These are phyloP conservation scores for Pygoscelis antarcticus DNA, from an alignment of 2,113 vertebrate genomes.

Conservation along the genomic window DNA sequence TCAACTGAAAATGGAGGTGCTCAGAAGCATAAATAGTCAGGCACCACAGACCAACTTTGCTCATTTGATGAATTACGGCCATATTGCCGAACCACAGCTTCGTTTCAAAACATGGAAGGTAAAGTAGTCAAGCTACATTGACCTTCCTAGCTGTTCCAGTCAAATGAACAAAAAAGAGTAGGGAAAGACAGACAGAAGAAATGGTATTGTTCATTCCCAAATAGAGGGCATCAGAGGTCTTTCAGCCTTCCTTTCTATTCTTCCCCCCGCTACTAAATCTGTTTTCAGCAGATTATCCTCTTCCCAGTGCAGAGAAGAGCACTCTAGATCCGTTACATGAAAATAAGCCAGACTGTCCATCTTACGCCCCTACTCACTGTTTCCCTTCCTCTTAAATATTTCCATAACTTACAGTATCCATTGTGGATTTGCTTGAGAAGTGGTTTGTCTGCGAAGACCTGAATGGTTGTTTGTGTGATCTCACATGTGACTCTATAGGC, in stretches of 20 bases:
- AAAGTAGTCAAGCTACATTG: not conserved
- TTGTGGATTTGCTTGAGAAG: not conserved
- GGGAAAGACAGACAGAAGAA: not conserved
- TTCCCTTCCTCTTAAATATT: not conserved
- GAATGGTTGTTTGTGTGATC: not conserved
- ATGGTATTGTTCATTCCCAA: not conserved
- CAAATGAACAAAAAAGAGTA: not conserved
- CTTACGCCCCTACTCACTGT: not conserved
- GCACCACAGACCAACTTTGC: not conserved
- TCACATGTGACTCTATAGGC: not conserved
- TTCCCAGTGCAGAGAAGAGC: not conserved
- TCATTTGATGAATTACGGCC: not conserved
- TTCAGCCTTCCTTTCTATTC: not conserved
- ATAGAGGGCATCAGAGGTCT: not conserved
- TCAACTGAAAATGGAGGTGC: not conserved
- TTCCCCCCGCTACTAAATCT: not conserved
- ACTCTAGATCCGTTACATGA: not conserved
- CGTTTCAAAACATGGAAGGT: not conserved
- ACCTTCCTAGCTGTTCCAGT: not conserved
- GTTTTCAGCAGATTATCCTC: not conserved
- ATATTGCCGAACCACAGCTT: not conserved
- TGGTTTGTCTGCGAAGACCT: not conserved
- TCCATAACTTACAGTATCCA: not conserved
- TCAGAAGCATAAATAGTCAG: not conserved
- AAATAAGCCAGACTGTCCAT: not conserved